Base-by-base conservation (phyloP, 2,797 vertebrate species). In the Morelia viridis region DNA sequence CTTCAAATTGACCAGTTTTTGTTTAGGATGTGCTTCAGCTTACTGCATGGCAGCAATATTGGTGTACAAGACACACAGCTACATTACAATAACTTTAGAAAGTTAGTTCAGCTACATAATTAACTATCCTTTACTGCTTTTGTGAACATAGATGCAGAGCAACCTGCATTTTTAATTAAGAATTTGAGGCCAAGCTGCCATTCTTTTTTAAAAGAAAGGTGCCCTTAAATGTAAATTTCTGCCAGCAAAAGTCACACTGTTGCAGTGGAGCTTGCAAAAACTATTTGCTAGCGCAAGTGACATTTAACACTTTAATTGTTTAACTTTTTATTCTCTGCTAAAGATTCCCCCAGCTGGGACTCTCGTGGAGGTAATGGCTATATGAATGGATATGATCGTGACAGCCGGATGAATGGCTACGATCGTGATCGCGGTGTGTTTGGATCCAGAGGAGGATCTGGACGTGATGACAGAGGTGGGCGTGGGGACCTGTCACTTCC, bases 391-490 rank as follows among this genome's bases (percentile, higher is more conserved):
- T 98, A 97, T 96, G 96, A 96, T 88, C 94, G 96, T 88, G 94
- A 98, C 96, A 97, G 97, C 96, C 98, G 98, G 92, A 94, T 98
- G 95, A 98, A 98, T 90, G 98, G 98, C 89, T 92, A 92, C 90
- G 92, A 89, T 91, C 95, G 96, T 83, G 98, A 97, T 94, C 31
- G 97, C 92, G 97, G 93, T 94, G 97, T 97, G 89, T 97, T 98
- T 0, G 92, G 92, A 92, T 85, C 90, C 80, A 92, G 94, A 87
- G 90, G 87, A 94, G 98, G 98, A 94, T 95, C 97, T 94, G 97
- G 97, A 94, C 98, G 98, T 94, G 97, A 96, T 94, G 98, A 98
- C 96, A 97, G 97, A 98, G 97, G 98, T 97, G 92, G 92, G 85
- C 84, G 91, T 87, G 90, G 93, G 93, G 92, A 65, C 12, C 85